Evolutionary conservation across 2,888 invertebrate species (phyloP).

Genomic region (Abrostola tripartita): DNA sequence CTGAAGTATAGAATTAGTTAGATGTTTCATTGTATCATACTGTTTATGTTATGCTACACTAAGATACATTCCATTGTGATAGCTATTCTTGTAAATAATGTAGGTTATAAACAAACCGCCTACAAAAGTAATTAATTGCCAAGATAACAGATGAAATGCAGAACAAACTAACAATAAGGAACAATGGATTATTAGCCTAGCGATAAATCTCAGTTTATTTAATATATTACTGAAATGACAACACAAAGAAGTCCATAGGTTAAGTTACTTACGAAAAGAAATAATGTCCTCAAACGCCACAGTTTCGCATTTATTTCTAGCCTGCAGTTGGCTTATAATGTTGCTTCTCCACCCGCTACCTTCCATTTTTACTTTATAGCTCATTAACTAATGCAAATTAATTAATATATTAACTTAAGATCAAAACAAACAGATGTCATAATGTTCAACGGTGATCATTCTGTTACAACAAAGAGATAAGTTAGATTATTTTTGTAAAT

Average conservation of each 20-base stretch:
- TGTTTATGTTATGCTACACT: slow-evolving; percentile 4
- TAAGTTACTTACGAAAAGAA: slow-evolving; percentile 92
- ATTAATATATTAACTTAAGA: slow-evolving; percentile 62
- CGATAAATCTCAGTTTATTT: slow-evolving; percentile 54
- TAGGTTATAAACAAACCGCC: slow-evolving; percentile 46
- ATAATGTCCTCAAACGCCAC: slow-evolving; percentile 94
- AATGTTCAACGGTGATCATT: slow-evolving; percentile 50
- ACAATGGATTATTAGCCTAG: slow-evolving; percentile 57
- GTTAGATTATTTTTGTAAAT: slow-evolving; percentile 7
- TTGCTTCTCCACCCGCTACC: slow-evolving; percentile 90
- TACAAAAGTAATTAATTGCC: slow-evolving; percentile 30
- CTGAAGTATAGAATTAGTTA: background rate
- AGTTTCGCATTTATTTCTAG: slow-evolving; percentile 93
- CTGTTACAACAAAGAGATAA: slow-evolving; percentile 12
- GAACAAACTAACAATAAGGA: slow-evolving; percentile 39
- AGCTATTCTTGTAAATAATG: slow-evolving; percentile 22
- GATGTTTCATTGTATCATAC: background rate
- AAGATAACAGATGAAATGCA: slow-evolving; percentile 43
- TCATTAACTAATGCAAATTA: slow-evolving; percentile 60
- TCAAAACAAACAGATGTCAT: slow-evolving; percentile 84
- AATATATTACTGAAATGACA: slow-evolving; percentile 54
- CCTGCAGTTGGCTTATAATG: slow-evolving; percentile 91
- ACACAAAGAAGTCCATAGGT: slow-evolving; percentile 69
- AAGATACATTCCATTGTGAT: slow-evolving; percentile 12
- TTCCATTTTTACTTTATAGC: slow-evolving; percentile 76